Base-by-base conservation (phyloP, 2,888 invertebrate species). In the Spicauda simplicius region DNA sequence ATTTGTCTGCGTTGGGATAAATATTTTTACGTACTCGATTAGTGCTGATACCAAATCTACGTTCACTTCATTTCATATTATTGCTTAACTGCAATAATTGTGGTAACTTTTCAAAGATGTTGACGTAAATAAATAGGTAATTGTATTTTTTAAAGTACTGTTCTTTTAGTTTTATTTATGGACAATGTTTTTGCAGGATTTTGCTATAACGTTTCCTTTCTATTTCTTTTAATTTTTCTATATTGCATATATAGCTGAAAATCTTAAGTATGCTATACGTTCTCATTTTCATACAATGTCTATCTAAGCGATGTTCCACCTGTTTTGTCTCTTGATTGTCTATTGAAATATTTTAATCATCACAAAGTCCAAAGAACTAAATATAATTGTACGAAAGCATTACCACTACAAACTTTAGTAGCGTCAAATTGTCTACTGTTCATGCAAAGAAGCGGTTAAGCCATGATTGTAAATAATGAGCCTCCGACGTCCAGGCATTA, bases 11-110 rank as follows among this genome's bases (percentile, higher is more conserved):
- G n/a, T 52, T 41, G 58, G 18, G 25, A 58, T 19, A 19, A 10
- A 64, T 58, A 58, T 37, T 64, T 57, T 64, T 57, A 37, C 14
- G 45, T n/a, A n/a, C 25, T 64, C 50, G 52, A 57, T 64, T 58
- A 45, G 52, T 14, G 33, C 25, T 12, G 41, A 41, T 63, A 62
- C 30, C 30, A 30, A 50, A 50, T 33, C 19, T 33, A 64, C 56
- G 56, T 64, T 64, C 64, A 64, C 64, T 56, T 56, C 19, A 33
- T 56, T 57, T 8, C 1, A 25, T 4, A 7, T 55, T 8, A 50
- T 18, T 50, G 18, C 10, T 18, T 6, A 50, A 18, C 18, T 50
- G 50, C 50, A 50, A 48, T 48, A 16, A 16, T 14, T 7, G 48
- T 48, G 16, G 16, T 1, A 3, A 50, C n/a, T 50, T 1, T 50